Evolutionary conservation across 2,888 invertebrate species (phyloP).

Genomic region (Ametastegia equiseti): DNA sequence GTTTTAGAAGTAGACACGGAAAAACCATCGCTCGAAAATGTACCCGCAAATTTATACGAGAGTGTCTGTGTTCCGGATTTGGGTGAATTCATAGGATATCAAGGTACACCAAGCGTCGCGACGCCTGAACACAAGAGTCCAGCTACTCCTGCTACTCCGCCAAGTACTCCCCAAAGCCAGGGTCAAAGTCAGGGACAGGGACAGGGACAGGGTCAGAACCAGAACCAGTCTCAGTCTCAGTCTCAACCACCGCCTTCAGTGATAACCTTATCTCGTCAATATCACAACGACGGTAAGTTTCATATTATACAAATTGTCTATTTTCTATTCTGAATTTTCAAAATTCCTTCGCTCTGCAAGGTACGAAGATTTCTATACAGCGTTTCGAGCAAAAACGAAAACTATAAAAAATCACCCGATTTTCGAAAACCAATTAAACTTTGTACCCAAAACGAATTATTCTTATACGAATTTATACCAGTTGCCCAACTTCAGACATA

Average conservation of each 20-base stretch:
- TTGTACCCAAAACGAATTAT: too few species aligned
- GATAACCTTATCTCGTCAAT: conserved; percentile 64
- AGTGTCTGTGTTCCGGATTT: conserved; percentile 88
- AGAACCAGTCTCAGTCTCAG: not conserved
- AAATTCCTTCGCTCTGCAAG: not conserved
- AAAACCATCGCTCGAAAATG: conserved; percentile 84
- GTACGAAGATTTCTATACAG: too few species aligned
- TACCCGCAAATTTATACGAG: conserved; percentile 87
- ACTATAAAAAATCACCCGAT: too few species aligned
- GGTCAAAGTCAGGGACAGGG: conserved; percentile 52
- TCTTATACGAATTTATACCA: not conserved
- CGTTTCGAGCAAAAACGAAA: too few species aligned
- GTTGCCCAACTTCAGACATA: too few species aligned
- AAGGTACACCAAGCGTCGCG: conserved; percentile 61
- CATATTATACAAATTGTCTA: too few species aligned
- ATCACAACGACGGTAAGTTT: conserved; percentile 73
- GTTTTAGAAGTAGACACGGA: conserved; percentile 88
- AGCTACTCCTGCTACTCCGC: conserved; percentile 69
- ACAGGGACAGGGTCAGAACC: conserved; percentile 48
- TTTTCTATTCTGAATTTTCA: not conserved
- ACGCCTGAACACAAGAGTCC: conserved; percentile 75
- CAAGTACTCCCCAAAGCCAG: conserved; percentile 56
- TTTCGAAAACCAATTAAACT: too few species aligned
- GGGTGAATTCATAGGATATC: conserved; percentile 82
- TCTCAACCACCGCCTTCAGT: conserved; percentile 52